Conservation (phyloP, 1,140 invertebrate genomes). For the Lepidurus apus region DNA sequence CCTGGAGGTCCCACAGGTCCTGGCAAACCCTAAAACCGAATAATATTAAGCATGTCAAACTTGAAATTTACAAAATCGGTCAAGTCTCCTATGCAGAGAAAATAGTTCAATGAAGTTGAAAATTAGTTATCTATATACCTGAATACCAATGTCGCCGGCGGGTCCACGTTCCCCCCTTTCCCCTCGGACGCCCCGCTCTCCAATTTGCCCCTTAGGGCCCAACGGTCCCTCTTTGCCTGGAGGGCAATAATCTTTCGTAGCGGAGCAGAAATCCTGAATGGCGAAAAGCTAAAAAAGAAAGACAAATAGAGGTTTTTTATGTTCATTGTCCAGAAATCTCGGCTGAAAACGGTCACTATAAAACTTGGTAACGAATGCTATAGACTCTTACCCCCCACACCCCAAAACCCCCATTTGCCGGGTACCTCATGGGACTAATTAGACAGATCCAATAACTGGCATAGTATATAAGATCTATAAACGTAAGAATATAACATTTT, state of each 20-base stretch:
- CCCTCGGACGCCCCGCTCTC: slow-evolving; percentile 39
- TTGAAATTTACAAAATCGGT: background rate
- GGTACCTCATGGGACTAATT: no score
- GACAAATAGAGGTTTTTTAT: background rate
- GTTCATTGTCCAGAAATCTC: background rate
- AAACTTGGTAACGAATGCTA: background rate
- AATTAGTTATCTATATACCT: slow-evolving; percentile 14
- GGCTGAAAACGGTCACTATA: background rate
- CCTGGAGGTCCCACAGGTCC: slow-evolving; percentile 40
- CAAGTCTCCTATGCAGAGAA: slow-evolving; percentile 10
- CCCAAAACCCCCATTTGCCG: no score
- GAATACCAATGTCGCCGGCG: slow-evolving; percentile 38
- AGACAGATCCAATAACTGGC: no score
- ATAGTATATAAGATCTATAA: no score
- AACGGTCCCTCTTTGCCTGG: slow-evolving; percentile 38
- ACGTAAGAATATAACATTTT: no score
- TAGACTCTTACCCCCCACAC: no score
- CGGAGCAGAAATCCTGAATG: slow-evolving; percentile 43
- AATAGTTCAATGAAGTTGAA: background rate
- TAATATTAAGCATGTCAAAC: background rate
- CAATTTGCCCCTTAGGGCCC: slow-evolving; percentile 39
- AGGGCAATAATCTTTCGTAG: slow-evolving; percentile 42
- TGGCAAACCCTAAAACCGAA: slow-evolving; percentile 33
- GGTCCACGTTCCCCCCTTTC: slow-evolving; percentile 37
- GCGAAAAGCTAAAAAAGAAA: slow-evolving; percentile 38